These are phyloP conservation scores for Acridotheres tristis DNA, from an alignment of 2,797 vertebrate genomes.

Conservation along the genomic window DNA sequence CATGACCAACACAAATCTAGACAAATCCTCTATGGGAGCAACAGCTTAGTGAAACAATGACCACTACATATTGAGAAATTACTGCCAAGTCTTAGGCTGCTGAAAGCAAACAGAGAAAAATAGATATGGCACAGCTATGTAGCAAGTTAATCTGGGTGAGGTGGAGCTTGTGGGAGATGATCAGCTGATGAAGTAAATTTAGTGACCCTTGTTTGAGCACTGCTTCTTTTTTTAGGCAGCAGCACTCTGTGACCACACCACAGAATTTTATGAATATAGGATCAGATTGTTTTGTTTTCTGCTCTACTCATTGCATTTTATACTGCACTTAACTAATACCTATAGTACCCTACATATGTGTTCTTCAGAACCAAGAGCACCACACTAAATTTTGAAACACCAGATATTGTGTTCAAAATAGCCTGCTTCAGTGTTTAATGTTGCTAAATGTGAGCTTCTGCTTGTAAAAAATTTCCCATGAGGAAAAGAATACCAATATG, in stretches of 20 bases:
- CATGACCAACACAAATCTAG: background rate
- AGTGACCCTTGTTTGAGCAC: background rate
- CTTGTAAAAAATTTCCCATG: background rate
- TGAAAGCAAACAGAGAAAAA: background rate
- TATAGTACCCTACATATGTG: background rate
- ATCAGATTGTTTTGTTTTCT: background rate
- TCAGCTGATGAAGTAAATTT: background rate
- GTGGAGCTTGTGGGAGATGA: background rate
- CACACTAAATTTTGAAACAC: background rate
- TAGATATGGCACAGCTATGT: fast-evolving
- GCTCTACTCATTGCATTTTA: background rate
- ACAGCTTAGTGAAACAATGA: background rate
- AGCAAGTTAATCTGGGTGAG: background rate
- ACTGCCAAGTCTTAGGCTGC: background rate
- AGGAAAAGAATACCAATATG: background rate
- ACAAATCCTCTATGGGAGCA: background rate
- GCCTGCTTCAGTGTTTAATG: background rate
- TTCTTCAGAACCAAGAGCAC: background rate
- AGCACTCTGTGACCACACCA: background rate
- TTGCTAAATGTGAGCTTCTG: background rate
- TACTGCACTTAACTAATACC: background rate
- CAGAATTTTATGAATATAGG: background rate
- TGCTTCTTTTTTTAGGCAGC: background rate
- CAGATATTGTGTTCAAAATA: background rate
- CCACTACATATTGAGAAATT: background rate